phyloP scores from a whole-genome alignment of 2,797 vertebrate genomes.

The Chaenodraco wilsoni region DNA sequence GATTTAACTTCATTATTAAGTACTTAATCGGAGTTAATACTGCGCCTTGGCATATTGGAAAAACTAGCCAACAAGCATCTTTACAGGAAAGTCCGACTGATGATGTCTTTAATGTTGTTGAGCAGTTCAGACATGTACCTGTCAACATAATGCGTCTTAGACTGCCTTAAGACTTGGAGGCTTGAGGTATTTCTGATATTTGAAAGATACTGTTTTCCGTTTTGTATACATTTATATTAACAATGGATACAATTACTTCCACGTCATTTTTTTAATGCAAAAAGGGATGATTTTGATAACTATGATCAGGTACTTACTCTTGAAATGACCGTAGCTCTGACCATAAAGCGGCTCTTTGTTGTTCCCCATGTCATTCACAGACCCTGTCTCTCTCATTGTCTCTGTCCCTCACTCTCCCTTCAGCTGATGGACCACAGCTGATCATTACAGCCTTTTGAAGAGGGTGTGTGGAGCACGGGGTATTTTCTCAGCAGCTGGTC shows the following conservation, averaged over 20 bases:
- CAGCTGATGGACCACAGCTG: constrained; percentile 65
- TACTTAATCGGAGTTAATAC: not conserved
- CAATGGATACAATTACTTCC: not conserved
- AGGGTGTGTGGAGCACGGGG: constrained; percentile 57
- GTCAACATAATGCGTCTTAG: not conserved
- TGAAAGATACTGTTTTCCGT: not conserved
- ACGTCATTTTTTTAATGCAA: not conserved
- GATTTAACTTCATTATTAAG: not conserved
- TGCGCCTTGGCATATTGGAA: not conserved
- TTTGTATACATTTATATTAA: not conserved
- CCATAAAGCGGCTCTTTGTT: not conserved
- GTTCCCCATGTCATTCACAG: not conserved
- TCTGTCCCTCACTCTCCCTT: constrained; percentile 18
- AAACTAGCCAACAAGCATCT: not conserved
- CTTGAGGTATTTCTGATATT: constrained; percentile 1
- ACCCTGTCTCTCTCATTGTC: not conserved
- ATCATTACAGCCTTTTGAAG: constrained; percentile 65
- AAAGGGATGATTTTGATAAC: not conserved
- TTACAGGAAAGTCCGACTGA: not conserved
- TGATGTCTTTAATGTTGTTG: not conserved
- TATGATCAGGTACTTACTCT: not conserved
- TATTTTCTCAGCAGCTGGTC: constrained; percentile 71
- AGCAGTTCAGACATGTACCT: not conserved
- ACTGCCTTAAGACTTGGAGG: not conserved
- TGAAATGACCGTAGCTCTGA: not conserved